Conservation (phyloP, 2,113 vertebrate genomes). For the Ictalurus punctatus region DNA sequence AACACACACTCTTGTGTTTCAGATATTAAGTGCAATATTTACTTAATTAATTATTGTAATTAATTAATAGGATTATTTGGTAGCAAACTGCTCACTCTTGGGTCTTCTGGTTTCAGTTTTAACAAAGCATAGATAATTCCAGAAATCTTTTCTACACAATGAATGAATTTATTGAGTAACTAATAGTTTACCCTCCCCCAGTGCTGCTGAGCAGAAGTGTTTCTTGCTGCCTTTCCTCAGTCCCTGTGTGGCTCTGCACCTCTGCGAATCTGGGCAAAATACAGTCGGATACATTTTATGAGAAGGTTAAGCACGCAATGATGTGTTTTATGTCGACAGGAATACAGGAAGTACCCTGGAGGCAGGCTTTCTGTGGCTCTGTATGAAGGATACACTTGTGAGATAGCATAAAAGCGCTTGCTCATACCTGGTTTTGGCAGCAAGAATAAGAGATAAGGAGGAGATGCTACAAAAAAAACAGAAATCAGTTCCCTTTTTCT, state of each 20-base stretch:
- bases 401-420: slow-evolving; percentile 19
- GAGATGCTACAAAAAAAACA: slow-evolving; percentile 7
- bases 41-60: neutral
- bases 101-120: neutral
- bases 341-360: slow-evolving; percentile 25
- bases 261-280: slow-evolving; percentile 22
- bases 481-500: slow-evolving; percentile 11
- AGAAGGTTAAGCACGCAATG: slow-evolving; percentile 35
- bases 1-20: neutral
- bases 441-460: slow-evolving; percentile 24
- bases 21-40: neutral
- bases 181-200: slow-evolving; percentile 16
- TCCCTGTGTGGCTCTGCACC: slow-evolving; percentile 37
- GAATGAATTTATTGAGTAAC: slow-evolving; percentile 36
- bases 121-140: neutral
- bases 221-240: slow-evolving; percentile 24
- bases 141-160: neutral
- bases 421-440: slow-evolving; percentile 28
- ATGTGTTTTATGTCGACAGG: slow-evolving; percentile 38
- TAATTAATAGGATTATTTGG: neutral
- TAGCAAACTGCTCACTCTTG: neutral
- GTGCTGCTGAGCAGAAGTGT: slow-evolving; percentile 30
- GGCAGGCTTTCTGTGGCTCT: slow-evolving; percentile 26
- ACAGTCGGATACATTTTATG: slow-evolving; percentile 32
- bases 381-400: slow-evolving; percentile 20